phyloP scores from a whole-genome alignment of 2,797 vertebrate species.

The Scomberomorus guttatus region DNA sequence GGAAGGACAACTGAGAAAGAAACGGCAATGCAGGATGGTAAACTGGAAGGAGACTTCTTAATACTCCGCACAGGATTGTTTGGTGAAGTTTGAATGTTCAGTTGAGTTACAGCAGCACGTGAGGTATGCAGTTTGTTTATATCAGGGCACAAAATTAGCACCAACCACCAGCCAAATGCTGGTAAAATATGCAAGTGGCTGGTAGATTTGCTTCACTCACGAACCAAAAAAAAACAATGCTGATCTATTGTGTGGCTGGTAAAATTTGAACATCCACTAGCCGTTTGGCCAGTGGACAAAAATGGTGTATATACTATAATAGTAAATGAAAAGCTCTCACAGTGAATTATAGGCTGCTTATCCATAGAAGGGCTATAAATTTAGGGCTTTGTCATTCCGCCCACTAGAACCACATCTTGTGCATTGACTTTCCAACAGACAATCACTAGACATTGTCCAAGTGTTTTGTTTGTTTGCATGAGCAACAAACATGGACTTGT shows the following conservation, averaged over 20 bases:
- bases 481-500: conserved; percentile 41
- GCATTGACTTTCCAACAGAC: conserved; percentile 4
- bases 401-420: conserved; percentile 18
- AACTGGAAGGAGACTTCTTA: conserved; percentile 12
- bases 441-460: background rate
- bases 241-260: too few species aligned
- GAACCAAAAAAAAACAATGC: too few species aligned
- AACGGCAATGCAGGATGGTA: conserved; percentile 6
- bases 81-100: background rate
- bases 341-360: conserved; percentile 36
- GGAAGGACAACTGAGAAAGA: conserved; percentile 26
- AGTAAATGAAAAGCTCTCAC: conserved; percentile 1
- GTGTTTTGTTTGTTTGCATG: conserved; percentile 45
- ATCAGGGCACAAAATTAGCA: too few species aligned
- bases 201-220: too few species aligned
- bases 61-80: background rate
- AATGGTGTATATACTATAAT: conserved; percentile 1
- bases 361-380: conserved; percentile 43
- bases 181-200: too few species aligned
- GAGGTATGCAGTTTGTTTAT: conserved; percentile 9
- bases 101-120: background rate
- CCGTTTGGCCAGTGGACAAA: too few species aligned
- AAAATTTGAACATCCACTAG: too few species aligned
- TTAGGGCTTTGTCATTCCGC: conserved; percentile 38
- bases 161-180: too few species aligned